Percentiles rank a stretch among this genome's conserved stretches.
Evolutionary conservation across 2,797 vertebrate species (phyloP).

Genomic region (Sebastiscus tertius): DNA sequence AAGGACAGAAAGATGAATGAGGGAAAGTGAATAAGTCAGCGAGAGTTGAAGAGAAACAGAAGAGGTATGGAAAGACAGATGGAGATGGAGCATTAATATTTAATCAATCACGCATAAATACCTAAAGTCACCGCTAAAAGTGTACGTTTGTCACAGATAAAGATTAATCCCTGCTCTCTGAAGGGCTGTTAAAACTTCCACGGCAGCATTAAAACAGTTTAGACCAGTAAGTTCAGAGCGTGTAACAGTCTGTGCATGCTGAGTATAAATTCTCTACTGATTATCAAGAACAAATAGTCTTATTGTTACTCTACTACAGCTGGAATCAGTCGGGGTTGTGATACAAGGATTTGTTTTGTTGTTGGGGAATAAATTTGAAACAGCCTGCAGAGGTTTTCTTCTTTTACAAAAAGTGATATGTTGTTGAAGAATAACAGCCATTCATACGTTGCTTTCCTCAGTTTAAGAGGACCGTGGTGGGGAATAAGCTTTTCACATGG

Average conservation of each 20-base stretch:
- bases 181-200: constrained; percentile 49
- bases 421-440: no score
- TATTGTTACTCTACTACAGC: not conserved
- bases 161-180: constrained; percentile 41
- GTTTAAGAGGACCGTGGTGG: no score
- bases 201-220: constrained; percentile 45
- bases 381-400: not conserved
- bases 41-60: not conserved
- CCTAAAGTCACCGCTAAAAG: constrained; percentile 54
- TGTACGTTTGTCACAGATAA: constrained; percentile 56
- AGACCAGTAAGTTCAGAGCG: constrained; percentile 33
- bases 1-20: not conserved
- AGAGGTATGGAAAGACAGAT: constrained; percentile 17
- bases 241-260: not conserved
- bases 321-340: not conserved
- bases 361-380: not conserved
- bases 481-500: no score
- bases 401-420: no score
- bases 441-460: no score
- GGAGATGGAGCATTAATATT: constrained; percentile 52
- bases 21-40: not conserved
- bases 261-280: constrained; percentile 20
- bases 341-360: not conserved
- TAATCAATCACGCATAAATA: constrained; percentile 55
- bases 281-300: constrained; percentile 24